A percentile compares a stretch with the other conserved stretches of the same genome.
phyloP scores from a whole-genome alignment of 2,113 vertebrate genomes.

The Dasypus novemcinctus region DNA sequence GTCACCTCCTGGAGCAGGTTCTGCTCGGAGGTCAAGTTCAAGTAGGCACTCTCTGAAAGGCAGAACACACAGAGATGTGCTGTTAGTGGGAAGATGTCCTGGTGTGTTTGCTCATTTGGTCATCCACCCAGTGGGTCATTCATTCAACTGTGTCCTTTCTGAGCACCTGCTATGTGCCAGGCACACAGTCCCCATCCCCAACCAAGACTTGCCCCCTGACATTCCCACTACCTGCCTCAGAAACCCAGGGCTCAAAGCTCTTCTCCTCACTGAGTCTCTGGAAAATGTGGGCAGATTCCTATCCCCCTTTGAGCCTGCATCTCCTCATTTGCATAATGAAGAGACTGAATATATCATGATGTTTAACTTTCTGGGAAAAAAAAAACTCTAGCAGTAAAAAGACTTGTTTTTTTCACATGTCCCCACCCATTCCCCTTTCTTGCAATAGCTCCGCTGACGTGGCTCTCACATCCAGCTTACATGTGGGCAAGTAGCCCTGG shows the following conservation, averaged over 20 bases:
- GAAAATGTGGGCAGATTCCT: neutral
- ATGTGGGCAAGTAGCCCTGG: neutral
- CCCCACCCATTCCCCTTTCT: neutral
- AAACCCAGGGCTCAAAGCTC: neutral
- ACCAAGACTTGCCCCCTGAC: neutral
- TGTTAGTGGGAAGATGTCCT: neutral
- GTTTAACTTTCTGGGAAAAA: neutral
- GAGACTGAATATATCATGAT: neutral
- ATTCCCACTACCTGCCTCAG: neutral
- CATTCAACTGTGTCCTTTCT: neutral
- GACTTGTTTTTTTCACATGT: neutral
- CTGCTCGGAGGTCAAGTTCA: constrained; percentile 85
- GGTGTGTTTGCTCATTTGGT: neutral
- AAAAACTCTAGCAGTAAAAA: neutral
- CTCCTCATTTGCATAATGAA: neutral
- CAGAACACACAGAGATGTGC: constrained; percentile 31
- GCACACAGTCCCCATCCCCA: neutral
- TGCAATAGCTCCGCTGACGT: neutral
- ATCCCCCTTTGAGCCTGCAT: neutral
- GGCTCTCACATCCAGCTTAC: neutral
- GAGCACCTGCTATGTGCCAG: neutral
- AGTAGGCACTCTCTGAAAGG: constrained; percentile 88
- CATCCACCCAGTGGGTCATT: neutral
- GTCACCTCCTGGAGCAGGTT: constrained; percentile 83
- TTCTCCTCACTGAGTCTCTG: neutral